Evolutionary conservation across 1,140 invertebrate genomes (phyloP).

Genomic region (Trissolcus basalis): DNA sequence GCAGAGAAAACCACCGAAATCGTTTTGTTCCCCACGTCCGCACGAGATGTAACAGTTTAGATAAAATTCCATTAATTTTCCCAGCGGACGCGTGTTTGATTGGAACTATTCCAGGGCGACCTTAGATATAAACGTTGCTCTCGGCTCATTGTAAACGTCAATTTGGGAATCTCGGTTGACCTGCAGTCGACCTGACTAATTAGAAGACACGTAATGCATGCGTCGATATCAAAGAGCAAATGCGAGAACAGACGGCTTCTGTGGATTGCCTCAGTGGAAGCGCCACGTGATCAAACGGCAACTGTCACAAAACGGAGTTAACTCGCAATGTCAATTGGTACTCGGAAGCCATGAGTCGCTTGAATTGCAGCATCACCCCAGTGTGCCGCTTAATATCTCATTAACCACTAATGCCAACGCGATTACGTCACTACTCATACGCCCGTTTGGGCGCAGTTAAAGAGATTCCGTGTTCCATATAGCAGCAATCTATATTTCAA

Average conservation of each 20-base stretch:
- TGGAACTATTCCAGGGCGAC: not conserved
- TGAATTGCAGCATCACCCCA: constrained; percentile 54
- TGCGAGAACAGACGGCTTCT: constrained; percentile 55
- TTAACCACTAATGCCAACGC: constrained; percentile 54
- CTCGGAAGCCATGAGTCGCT: constrained; percentile 57
- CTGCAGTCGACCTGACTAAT: constrained; percentile 47
- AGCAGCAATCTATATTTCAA: constrained; percentile 4
- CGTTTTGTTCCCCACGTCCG: too few relatives aligned
- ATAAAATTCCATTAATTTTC: not conserved
- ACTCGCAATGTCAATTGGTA: constrained; percentile 62
- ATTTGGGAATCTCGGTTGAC: constrained; percentile 57
- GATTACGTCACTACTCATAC: constrained; percentile 55
- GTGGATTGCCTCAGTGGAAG: constrained; percentile 47
- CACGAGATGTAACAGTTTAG: not conserved
- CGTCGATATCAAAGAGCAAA: constrained; percentile 61
- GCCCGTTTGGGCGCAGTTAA: constrained; percentile 32
- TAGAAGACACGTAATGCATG: constrained; percentile 58
- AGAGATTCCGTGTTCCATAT: constrained; percentile 23
- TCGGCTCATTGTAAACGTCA: constrained; percentile 35
- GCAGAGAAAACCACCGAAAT: too few relatives aligned
- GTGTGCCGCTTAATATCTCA: constrained; percentile 57
- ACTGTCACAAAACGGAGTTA: constrained; percentile 63
- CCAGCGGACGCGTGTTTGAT: not conserved
- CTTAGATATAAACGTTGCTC: not conserved
- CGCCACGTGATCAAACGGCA: constrained; percentile 60